Base-by-base conservation (phyloP, 1,140 invertebrate species). In the Eumaeus atala region DNA sequence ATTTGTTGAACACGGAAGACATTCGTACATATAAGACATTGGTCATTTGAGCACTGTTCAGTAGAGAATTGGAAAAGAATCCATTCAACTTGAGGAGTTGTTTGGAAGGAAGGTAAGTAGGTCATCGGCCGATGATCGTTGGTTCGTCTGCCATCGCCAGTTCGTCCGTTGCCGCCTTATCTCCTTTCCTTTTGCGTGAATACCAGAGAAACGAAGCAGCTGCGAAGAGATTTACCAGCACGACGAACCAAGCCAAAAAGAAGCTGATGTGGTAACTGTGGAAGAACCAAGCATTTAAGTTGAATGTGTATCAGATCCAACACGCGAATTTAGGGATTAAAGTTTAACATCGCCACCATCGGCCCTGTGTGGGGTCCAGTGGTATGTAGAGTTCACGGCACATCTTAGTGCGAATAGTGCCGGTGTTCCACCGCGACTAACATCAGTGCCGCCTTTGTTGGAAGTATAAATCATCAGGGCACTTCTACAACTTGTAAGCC, bases 81-180 rank as follows among this genome's bases (percentile, higher is more conserved):
- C 65, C 65, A 61, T 48, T 58, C 63, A 64, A 70, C 66, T 44
- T 52, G 35, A 57, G 61, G 12, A 66, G 62, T 65, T 61, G 69
- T 54, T 62, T 65, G 56, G 62, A 56, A 44, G 51, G 54, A 51
- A 10, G 10, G 9, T 56, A 35, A 62, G 60, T 58, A 53, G 72
- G 80, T 92, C 88, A 95, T 89, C 94, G 92, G 61, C 94, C 94
- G 61, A 96, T 93, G 59, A 93, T 94, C 12, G 93, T 94, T 0
- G 94, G 93, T 72, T 95, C 95, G 67, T 96, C 95, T 16, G 94
- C 94, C 90, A 94, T 92, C 0, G 93, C 93, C 14, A 94, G 83
- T 67, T 94, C 92, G 62, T 95, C 94, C 16, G 90, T 93, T 0
- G 92, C 91, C 7, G 93, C 93, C 67, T 94, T 94, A 59, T 93